These are phyloP conservation scores for Amazona vittata DNA, from an alignment of 2,113 vertebrate genomes.

Conservation along the genomic window DNA sequence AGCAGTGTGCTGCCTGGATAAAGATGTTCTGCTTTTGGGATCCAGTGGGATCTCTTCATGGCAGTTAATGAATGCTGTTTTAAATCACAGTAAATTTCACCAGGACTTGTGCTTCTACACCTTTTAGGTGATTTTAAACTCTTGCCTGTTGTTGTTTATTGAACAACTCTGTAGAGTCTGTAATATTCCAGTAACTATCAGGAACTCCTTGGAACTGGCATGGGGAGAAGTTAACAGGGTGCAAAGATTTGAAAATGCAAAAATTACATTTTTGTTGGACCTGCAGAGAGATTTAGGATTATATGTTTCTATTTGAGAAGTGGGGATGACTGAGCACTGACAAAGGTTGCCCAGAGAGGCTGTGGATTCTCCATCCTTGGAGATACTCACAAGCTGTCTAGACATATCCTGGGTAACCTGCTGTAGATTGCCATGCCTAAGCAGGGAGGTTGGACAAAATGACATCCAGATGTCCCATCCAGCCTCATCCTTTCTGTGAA, in stretches of 20 bases:
- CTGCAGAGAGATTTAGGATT: not conserved
- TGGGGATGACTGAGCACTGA: not conserved
- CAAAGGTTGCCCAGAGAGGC: not conserved
- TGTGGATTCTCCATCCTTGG: not conserved
- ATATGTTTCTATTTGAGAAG: not conserved
- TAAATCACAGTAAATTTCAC: not conserved
- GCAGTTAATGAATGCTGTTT: not conserved
- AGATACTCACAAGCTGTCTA: not conserved
- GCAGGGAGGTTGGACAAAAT: not conserved
- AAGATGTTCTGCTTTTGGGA: not conserved
- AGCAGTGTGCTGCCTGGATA: not conserved
- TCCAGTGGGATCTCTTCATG: not conserved
- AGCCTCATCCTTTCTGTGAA: not conserved
- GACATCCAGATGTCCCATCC: not conserved
- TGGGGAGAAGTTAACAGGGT: not conserved
- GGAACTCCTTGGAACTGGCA: not conserved
- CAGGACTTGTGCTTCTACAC: not conserved
- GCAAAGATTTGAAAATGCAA: not conserved
- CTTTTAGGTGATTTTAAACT: not conserved
- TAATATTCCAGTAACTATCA: not conserved
- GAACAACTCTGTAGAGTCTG: not conserved
- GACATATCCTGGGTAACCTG: not conserved
- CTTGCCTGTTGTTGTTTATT: not conserved
- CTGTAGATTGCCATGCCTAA: not conserved
- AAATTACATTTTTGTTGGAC: not conserved